Conservation (phyloP, 2,888 invertebrate species). For the Leptura quadrifasciata region DNA sequence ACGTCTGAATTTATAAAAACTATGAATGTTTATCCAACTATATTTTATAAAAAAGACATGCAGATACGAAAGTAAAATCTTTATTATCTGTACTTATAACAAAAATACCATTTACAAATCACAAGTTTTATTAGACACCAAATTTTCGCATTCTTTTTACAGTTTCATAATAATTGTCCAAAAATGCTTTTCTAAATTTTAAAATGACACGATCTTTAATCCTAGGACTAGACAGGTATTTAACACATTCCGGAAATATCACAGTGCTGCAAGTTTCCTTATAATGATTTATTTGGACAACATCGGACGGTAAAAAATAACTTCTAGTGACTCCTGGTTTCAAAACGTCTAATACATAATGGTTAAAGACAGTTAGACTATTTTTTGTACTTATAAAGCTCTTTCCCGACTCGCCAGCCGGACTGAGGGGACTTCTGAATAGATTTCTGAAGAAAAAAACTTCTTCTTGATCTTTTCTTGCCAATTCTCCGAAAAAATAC, state of each 20-base stretch:
- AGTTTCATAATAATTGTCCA: slow-evolving; percentile 50
- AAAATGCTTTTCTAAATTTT: slow-evolving; percentile 63
- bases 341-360: slow-evolving; percentile 81
- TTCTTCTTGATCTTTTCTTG: slow-evolving; percentile 43
- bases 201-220: slow-evolving; percentile 63
- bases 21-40: no score
- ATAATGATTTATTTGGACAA: slow-evolving; percentile 83
- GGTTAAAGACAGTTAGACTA: slow-evolving; percentile 84
- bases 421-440: slow-evolving; percentile 73
- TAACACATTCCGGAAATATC: slow-evolving; percentile 69
- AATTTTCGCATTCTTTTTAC: slow-evolving; percentile 1
- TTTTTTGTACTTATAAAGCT: slow-evolving; percentile 82
- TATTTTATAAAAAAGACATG: no score
- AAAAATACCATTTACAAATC: background rate
- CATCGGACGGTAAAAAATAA: slow-evolving; percentile 77
- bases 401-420: slow-evolving; percentile 81
- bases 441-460: slow-evolving; percentile 61
- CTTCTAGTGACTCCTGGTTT: slow-evolving; percentile 75
- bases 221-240: slow-evolving; percentile 66
- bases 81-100: background rate
- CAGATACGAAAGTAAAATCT: background rate
- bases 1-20: no score
- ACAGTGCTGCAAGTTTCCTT: slow-evolving; percentile 72
- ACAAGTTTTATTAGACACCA: slow-evolving; percentile 12
- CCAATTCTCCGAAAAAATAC: slow-evolving; percentile 71